These are phyloP conservation scores for Cygnus buccinator DNA, from an alignment of 2,113 vertebrate species.

Conservation along the genomic window DNA sequence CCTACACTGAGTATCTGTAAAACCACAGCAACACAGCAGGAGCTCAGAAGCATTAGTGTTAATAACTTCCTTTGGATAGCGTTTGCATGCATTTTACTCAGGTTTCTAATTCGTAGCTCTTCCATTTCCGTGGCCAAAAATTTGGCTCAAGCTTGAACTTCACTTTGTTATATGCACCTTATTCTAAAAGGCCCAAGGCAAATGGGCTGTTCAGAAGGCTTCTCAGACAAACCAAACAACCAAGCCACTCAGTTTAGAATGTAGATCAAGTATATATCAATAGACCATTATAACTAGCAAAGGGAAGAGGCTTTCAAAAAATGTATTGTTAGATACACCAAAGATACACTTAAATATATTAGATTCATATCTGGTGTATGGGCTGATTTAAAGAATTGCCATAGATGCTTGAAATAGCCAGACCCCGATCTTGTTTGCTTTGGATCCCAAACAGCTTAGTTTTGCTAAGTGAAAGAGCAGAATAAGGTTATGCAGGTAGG, in stretches of 20 bases:
- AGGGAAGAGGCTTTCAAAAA: not conserved
- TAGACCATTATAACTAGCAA: not conserved
- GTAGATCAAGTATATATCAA: not conserved
- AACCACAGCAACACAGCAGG: not conserved
- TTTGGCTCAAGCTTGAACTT: not conserved
- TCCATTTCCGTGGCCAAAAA: not conserved
- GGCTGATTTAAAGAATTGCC: not conserved
- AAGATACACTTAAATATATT: not conserved
- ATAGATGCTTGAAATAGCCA: not conserved
- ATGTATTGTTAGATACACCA: not conserved
- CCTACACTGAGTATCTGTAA: not conserved
- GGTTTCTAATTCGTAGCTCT: not conserved
- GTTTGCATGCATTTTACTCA: not conserved
- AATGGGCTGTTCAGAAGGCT: not conserved
- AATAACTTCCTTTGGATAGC: not conserved
- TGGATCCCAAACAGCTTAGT: not conserved
- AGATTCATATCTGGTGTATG: not conserved
- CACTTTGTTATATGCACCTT: not conserved
- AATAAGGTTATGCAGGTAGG: not conserved
- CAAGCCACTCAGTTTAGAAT: not conserved
- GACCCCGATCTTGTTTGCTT: not conserved
- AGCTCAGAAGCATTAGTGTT: not conserved
- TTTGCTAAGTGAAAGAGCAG: not conserved
- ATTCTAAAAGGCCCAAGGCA: not conserved
- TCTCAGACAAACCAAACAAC: not conserved